Evolutionary conservation across 2,797 vertebrate species (phyloP), one percentile per base, ranked within the genome.

Genomic region (Crocidura indochinensis): DNA sequence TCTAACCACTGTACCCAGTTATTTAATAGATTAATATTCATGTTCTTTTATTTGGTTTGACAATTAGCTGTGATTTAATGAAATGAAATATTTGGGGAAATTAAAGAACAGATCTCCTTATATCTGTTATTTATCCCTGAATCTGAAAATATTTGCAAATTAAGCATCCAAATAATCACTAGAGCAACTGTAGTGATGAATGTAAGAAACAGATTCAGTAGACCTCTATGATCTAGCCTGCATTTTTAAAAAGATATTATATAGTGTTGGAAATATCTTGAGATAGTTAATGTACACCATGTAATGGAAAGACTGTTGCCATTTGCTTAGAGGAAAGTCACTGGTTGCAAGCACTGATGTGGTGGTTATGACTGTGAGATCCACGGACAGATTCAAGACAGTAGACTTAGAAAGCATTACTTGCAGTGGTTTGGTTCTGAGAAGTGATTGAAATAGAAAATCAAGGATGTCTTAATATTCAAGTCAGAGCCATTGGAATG

Each of bases 71-170:
- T 74, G 53, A 19, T 84, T 92, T 19, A 46, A 0, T 77, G 77
- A 85, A 56, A 19, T 17, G 68, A 73, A 81, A 84, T 1, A 78
- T 82, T 84, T 49, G 62, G 26, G 14, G 8, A 92, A 75, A 60
- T 69, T 74, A 8, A 91, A 74, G 67, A n/a, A 4, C 69, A 65
- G 4, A 53, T 53, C 38, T 38, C 38, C 38, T 53, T 91, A 20
- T 38, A 20, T 12, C 1, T 11, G n/a, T 2, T 75, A 9, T 77
- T 82, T 86, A 26, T 90, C 51, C 22, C 24, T 88, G 91, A 60
- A 2, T 82, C 44, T 88, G 38, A 26, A 82, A 94, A 82, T 92
- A 60, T 60, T 92, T 85, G 20, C 46, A 68, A 90, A 67, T 81
- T 20, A 64, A 90, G 84, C 3, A 64, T 56, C 67, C 65, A 69